Percentiles rank a stretch among this genome's conserved stretches.
Evolutionary conservation across 2,888 invertebrate species (phyloP).

Genomic region (Drosophila mimica): DNA sequence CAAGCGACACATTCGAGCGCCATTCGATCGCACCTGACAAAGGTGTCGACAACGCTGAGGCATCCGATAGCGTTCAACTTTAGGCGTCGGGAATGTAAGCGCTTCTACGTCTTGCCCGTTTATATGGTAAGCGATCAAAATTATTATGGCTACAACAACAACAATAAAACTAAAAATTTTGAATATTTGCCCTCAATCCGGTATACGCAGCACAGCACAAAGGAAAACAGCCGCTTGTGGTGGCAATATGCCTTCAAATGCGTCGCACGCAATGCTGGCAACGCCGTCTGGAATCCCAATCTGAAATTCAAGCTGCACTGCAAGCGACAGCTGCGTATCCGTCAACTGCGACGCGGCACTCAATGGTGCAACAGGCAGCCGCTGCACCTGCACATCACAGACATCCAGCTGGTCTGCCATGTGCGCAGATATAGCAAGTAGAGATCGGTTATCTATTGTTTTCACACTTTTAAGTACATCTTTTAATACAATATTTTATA

Average conservation of each 20-base stretch:
- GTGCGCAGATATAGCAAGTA: constrained; percentile 47
- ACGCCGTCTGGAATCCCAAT: constrained; percentile 67
- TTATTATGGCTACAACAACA: constrained; percentile 39
- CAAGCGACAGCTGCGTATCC: constrained; percentile 69
- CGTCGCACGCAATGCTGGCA: constrained; percentile 54
- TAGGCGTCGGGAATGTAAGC: constrained; percentile 71
- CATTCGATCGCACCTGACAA: constrained; percentile 78
- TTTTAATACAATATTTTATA: constrained; percentile 8
- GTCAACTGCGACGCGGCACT: constrained; percentile 52
- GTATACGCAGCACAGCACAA: constrained; percentile 65
- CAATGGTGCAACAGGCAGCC: constrained; percentile 61
- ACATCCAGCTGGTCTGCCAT: constrained; percentile 68
- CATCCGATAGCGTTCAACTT: constrained; percentile 77
- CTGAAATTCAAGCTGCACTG: constrained; percentile 68
- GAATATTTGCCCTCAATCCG: constrained; percentile 12
- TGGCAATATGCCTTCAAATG: constrained; percentile 77
- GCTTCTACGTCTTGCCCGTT: constrained; percentile 75
- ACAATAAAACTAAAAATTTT: background rate
- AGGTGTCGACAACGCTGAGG: constrained; percentile 69
- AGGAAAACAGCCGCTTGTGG: constrained; percentile 71
- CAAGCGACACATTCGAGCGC: constrained; percentile 80
- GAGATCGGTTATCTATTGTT: background rate
- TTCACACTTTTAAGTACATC: background rate
- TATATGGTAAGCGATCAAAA: constrained; percentile 70
- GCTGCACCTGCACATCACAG: constrained; percentile 64